Evolutionary conservation across 2,113 vertebrate genomes (phyloP).

Genomic region (Pholis gunnellus): DNA sequence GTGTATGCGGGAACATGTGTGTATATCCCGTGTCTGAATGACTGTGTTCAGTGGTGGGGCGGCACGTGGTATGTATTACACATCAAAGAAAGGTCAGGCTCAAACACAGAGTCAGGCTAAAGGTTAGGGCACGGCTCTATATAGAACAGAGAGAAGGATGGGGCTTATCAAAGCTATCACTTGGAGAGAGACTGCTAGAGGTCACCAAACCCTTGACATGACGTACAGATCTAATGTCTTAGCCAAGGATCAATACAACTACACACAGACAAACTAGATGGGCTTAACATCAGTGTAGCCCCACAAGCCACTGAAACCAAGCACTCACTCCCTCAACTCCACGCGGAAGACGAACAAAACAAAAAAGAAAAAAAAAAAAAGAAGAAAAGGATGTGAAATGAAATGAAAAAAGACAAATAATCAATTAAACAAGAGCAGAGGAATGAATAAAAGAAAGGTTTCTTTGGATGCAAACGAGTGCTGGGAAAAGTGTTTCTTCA

Average conservation of each 20-base stretch:
- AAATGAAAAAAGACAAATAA: slow-evolving; percentile 77
- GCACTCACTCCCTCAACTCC: slow-evolving; percentile 47
- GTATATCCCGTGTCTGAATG: slow-evolving; percentile 64
- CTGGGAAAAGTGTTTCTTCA: slow-evolving; percentile 70
- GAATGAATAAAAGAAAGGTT: slow-evolving; percentile 75
- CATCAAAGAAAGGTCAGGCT: slow-evolving; percentile 84
- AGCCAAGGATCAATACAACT: slow-evolving; percentile 81
- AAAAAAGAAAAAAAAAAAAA: slow-evolving; percentile 4
- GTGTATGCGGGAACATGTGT: slow-evolving; percentile 36
- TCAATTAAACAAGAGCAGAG: slow-evolving; percentile 78
- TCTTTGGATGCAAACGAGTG: slow-evolving; percentile 76
- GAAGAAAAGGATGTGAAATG: slow-evolving; percentile 52
- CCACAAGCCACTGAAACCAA: slow-evolving; percentile 70
- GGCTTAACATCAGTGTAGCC: slow-evolving; percentile 78
- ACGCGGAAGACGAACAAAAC: background rate
- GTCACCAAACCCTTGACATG: slow-evolving; percentile 82
- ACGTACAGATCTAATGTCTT: slow-evolving; percentile 83
- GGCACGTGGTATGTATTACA: slow-evolving; percentile 82
- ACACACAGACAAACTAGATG: slow-evolving; percentile 81
- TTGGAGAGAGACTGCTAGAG: slow-evolving; percentile 80
- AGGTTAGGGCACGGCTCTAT: slow-evolving; percentile 79
- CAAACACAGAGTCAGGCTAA: slow-evolving; percentile 80
- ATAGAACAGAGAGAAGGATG: slow-evolving; percentile 80
- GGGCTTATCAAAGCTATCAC: slow-evolving; percentile 83
- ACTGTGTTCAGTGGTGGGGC: slow-evolving; percentile 69